phyloP scores from a whole-genome alignment of 2,797 vertebrate genomes.

The Synanceia verrucosa region DNA sequence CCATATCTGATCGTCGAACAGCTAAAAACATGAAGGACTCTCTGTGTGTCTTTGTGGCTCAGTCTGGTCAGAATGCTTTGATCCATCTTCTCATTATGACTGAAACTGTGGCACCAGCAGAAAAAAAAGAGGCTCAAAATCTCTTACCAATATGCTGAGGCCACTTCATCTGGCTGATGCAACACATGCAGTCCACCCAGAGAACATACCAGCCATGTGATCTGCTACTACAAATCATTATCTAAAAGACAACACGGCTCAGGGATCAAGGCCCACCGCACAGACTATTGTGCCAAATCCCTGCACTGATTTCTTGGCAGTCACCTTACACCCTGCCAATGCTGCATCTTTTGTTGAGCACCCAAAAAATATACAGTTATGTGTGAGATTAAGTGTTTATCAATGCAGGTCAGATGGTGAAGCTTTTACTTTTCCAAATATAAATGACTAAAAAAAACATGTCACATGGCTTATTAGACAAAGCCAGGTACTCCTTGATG shows the following conservation, averaged over 20 bases:
- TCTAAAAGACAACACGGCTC: slow-evolving; percentile 23
- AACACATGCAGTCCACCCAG: slow-evolving; percentile 23
- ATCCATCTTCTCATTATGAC: slow-evolving; percentile 17
- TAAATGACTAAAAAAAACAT: not conserved
- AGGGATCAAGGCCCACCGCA: slow-evolving; percentile 12
- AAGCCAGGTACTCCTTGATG: not conserved
- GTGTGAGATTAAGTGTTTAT: slow-evolving; percentile 5
- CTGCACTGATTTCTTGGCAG: slow-evolving; percentile 20
- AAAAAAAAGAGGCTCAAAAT: slow-evolving; percentile 23
- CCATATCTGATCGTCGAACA: not conserved
- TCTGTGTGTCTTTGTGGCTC: not conserved
- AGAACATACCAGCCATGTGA: slow-evolving; percentile 3
- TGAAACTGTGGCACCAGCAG: not conserved
- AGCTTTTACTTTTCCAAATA: not conserved
- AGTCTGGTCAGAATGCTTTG: slow-evolving; percentile 10
- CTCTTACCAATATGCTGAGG: not conserved
- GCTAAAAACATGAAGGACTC: not conserved
- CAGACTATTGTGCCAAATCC: not conserved
- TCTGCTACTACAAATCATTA: slow-evolving; percentile 23
- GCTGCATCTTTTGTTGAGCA: slow-evolving; percentile 18
- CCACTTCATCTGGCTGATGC: slow-evolving; percentile 24
- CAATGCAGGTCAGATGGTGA: not conserved
- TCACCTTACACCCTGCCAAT: not conserved
- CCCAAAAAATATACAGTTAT: slow-evolving; percentile 2
- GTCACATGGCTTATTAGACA: not conserved